Evolutionary conservation across 1,140 invertebrate genomes (phyloP).

Genomic region (Manduca sexta): DNA sequence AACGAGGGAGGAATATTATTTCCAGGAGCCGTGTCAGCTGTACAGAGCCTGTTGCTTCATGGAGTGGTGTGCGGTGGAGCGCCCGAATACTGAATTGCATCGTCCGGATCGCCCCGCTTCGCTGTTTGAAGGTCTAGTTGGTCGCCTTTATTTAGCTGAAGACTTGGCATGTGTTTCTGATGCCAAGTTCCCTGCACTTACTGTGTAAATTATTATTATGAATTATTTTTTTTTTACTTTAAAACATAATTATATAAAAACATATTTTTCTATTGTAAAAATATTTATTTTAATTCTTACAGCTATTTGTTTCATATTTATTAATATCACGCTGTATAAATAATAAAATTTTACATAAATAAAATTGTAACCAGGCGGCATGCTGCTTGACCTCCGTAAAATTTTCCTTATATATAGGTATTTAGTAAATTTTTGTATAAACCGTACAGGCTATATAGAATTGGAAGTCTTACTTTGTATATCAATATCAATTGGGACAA

Average conservation of each 20-base stretch:
- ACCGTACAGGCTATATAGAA: too few relatives aligned
- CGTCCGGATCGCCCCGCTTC: slow-evolving; percentile 87
- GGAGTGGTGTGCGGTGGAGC: slow-evolving; percentile 87
- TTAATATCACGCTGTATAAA: slow-evolving; percentile 25
- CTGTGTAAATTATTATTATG: slow-evolving; percentile 33
- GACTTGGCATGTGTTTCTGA: slow-evolving; percentile 76
- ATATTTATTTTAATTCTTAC: slow-evolving; percentile 16
- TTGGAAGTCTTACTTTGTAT: too few relatives aligned
- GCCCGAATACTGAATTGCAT: slow-evolving; percentile 76
- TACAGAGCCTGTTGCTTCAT: slow-evolving; percentile 87
- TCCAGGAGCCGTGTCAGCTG: slow-evolving; percentile 79
- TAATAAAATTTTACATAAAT: slow-evolving; percentile 3
- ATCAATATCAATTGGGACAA: too few relatives aligned
- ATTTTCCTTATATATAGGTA: too few relatives aligned
- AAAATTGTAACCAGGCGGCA: not conserved
- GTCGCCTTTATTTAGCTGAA: slow-evolving; percentile 80
- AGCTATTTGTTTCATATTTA: slow-evolving; percentile 5
- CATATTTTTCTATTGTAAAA: slow-evolving; percentile 11
- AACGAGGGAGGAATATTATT: too few relatives aligned
- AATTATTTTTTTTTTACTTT: not conserved
- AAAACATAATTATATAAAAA: not conserved
- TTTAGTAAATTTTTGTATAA: too few relatives aligned
- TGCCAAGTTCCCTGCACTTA: slow-evolving; percentile 79
- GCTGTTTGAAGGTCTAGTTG: slow-evolving; percentile 88
- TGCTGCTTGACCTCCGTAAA: too few relatives aligned